phyloP scores from a whole-genome alignment of 2,113 vertebrate species.

The Cavia aperea region DNA sequence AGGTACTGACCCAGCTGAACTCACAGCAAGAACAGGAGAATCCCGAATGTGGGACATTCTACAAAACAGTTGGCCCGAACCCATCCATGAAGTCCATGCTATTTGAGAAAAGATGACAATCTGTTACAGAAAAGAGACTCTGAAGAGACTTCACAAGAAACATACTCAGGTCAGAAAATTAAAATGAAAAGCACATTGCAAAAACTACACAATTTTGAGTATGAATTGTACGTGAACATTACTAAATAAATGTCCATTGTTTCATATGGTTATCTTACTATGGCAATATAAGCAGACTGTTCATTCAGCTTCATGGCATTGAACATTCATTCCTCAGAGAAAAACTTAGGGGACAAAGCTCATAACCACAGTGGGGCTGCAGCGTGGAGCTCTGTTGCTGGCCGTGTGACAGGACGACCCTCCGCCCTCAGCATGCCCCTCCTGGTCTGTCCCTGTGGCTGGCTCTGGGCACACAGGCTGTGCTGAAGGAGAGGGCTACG shows the following conservation, averaged over 20 bases:
- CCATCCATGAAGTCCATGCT: background rate
- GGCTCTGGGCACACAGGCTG: no score
- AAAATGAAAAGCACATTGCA: background rate
- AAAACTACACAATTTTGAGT: background rate
- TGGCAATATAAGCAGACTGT: background rate
- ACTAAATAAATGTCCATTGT: background rate
- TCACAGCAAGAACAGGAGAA: background rate
- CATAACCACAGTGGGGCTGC: background rate
- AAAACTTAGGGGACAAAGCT: background rate
- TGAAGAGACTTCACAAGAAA: background rate
- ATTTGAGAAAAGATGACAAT: background rate
- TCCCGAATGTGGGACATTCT: background rate
- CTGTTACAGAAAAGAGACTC: background rate
- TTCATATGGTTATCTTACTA: background rate
- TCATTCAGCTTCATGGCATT: background rate
- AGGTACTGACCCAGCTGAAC: background rate
- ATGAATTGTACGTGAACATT: background rate
- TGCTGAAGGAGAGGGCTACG: background rate
- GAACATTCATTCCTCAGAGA: slow-evolving; percentile 6
- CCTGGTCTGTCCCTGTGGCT: background rate
- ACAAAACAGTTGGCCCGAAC: background rate
- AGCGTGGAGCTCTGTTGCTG: background rate
- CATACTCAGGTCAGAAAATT: background rate
- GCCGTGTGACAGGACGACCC: background rate
- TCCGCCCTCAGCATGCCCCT: background rate